These are phyloP conservation scores for Drosophila subquinaria DNA, from an alignment of 2,888 invertebrate genomes.

Conservation along the genomic window DNA sequence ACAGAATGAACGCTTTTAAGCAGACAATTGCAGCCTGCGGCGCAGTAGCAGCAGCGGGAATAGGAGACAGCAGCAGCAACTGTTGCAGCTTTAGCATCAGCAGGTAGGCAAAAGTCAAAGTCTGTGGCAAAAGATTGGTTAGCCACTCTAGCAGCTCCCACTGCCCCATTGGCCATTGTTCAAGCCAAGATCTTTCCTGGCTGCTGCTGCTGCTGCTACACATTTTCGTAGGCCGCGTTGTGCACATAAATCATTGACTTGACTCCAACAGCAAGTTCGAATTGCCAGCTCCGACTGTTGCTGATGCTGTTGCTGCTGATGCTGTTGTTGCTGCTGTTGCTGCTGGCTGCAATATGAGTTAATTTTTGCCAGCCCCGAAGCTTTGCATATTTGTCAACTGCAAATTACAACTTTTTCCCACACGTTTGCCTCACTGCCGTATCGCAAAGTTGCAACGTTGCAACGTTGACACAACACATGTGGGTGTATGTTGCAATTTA, in stretches of 20 bases:
- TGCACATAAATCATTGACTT: slow-evolving; percentile 66
- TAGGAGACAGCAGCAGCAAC: slow-evolving; percentile 44
- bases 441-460: slow-evolving; percentile 51
- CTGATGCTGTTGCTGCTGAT: slow-evolving; percentile 20
- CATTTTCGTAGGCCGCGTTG: slow-evolving; percentile 71
- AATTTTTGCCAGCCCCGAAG: slow-evolving; percentile 67
- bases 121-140: slow-evolving; percentile 46
- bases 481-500: slow-evolving; percentile 77
- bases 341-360: slow-evolving; percentile 74
- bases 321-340: slow-evolving; percentile 11
- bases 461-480: slow-evolving; percentile 60
- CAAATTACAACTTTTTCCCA: slow-evolving; percentile 81
- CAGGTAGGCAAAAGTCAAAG: slow-evolving; percentile 30
- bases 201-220: slow-evolving; percentile 47
- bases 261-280: slow-evolving; percentile 47
- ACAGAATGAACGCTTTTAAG: slow-evolving; percentile 83
- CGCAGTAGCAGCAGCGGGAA: slow-evolving; percentile 66
- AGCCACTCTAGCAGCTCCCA: slow-evolving; percentile 62
- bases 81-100: slow-evolving; percentile 5
- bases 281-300: slow-evolving; percentile 40
- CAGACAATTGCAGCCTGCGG: slow-evolving; percentile 84
- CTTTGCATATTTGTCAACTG: slow-evolving; percentile 78
- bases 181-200: slow-evolving; percentile 44
- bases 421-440: slow-evolving; percentile 59
- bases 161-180: slow-evolving; percentile 67